phyloP scores from a whole-genome alignment of 1,140 invertebrate genomes.

The Portunus trituberculatus region DNA sequence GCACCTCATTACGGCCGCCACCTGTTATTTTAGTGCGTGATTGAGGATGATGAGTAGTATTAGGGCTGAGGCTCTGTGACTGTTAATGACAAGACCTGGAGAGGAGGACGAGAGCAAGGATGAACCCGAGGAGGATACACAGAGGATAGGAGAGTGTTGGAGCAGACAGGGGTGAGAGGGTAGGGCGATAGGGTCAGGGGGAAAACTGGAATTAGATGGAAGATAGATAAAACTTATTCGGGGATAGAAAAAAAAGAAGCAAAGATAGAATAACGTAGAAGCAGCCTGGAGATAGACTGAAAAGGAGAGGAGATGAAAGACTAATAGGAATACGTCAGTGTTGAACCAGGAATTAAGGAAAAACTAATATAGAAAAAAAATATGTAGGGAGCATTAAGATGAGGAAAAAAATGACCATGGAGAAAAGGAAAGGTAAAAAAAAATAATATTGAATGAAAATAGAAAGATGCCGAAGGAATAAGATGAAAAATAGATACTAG shows the following conservation, averaged over 20 bases:
- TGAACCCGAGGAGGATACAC: background rate
- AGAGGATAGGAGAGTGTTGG: background rate
- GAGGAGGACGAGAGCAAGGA: background rate
- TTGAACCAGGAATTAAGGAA: no score
- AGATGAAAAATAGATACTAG: no score
- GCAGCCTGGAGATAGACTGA: background rate
- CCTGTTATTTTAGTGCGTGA: conserved; percentile 13
- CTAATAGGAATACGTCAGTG: no score
- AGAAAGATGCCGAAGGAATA: no score
- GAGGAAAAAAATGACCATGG: no score
- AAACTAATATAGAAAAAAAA: no score
- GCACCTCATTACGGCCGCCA: background rate
- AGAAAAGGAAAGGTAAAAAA: no score
- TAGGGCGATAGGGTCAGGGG: background rate
- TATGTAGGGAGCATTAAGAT: no score
- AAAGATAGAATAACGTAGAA: background rate
- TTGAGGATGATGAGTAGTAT: background rate
- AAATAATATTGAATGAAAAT: no score
- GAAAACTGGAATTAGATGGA: background rate
- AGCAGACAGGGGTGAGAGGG: background rate
- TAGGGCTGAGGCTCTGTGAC: background rate
- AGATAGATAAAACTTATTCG: no score
- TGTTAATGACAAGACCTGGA: background rate
- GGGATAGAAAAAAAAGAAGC: background rate
- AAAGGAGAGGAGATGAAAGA: background rate